phyloP scores from a whole-genome alignment of 2,888 invertebrate genomes.

The Plagodis dolabraria region DNA sequence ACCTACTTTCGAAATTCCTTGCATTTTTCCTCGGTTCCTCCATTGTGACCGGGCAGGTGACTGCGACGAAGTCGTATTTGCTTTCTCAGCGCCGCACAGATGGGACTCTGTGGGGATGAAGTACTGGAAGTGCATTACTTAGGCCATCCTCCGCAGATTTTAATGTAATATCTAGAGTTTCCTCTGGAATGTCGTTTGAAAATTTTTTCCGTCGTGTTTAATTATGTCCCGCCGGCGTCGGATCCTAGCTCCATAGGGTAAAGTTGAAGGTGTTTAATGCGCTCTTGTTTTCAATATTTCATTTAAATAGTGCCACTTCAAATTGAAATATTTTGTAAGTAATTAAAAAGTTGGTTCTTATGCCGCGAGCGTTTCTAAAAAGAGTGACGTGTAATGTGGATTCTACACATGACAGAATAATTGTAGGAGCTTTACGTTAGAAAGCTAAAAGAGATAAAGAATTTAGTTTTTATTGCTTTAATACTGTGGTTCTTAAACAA shows the following conservation, averaged over 20 bases:
- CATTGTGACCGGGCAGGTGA: constrained; percentile 42
- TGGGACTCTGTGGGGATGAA: constrained; percentile 41
- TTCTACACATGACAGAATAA: too few species aligned
- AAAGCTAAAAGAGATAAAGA: too few species aligned
- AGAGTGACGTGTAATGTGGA: not conserved
- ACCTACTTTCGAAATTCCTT: constrained; percentile 38
- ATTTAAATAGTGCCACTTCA: constrained; percentile 42
- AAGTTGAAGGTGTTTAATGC: constrained; percentile 45
- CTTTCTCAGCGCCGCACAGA: constrained; percentile 28
- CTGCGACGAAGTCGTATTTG: constrained; percentile 36
- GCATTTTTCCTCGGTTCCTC: constrained; percentile 53
- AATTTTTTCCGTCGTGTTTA: constrained; percentile 48
- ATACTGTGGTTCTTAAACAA: too few species aligned
- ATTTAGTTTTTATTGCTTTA: too few species aligned
- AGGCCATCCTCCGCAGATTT: constrained; percentile 52
- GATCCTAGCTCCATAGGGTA: not conserved
- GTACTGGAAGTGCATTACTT: constrained; percentile 58
- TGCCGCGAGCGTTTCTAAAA: constrained; percentile 14
- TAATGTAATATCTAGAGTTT: constrained; percentile 57
- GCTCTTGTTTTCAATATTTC: constrained; percentile 39
- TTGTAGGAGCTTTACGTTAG: too few species aligned
- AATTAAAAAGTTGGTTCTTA: constrained; percentile 27
- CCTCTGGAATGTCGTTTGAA: constrained; percentile 51
- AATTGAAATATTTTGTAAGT: constrained; percentile 42
- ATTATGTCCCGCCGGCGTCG: constrained; percentile 42